Evolutionary conservation across 2,888 invertebrate species (phyloP), one percentile per base, ranked within the genome.

Genomic region (Clanis bilineata): DNA sequence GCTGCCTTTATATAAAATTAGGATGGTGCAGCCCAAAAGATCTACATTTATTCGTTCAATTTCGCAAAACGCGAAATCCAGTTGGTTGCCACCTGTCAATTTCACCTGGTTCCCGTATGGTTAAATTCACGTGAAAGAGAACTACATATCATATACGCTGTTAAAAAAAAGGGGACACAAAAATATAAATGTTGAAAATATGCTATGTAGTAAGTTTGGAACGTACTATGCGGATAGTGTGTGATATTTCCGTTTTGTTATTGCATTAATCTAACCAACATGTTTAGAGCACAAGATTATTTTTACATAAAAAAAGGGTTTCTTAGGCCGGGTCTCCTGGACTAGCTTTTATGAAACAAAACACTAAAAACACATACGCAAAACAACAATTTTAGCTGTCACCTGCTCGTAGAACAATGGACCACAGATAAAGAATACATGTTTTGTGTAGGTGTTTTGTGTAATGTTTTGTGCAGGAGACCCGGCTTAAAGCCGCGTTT

Each of bases 11-110:
- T 62, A 64, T 67, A 71, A 73, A 78, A 66, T 76, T 76, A 74
- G 74, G 79, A 75, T 83, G 74, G 63, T 73, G 82, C 73, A 77
- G 83, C 77, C 85, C 84, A 82, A 80, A 60, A 84, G 83, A 79
- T 78, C 89, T 91, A 90, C 90, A 90, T 91, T 88, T 85, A 88
- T 78, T 79, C 77, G 79, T 85, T 83, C 79, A 78, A 73, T 76
- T 47, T 74, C 72, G 73, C 71, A 71, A 73, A 74, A 78, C 67
- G 71, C 72, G 65, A 69, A 76, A 71, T 81, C 79, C 61, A 74
- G 81, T 74, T 77, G 76, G 76, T 67, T 70, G 73, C 75, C 75
- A 77, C 62, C 69, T 80, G 82, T 82, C 82, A 82, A 71, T n/a
- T 7, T 62, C 61, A 59, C 32, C 2, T 36, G 12, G 57, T 56